Evolutionary conservation across 2,113 vertebrate species (phyloP).

Genomic region (Jaculus jaculus): DNA sequence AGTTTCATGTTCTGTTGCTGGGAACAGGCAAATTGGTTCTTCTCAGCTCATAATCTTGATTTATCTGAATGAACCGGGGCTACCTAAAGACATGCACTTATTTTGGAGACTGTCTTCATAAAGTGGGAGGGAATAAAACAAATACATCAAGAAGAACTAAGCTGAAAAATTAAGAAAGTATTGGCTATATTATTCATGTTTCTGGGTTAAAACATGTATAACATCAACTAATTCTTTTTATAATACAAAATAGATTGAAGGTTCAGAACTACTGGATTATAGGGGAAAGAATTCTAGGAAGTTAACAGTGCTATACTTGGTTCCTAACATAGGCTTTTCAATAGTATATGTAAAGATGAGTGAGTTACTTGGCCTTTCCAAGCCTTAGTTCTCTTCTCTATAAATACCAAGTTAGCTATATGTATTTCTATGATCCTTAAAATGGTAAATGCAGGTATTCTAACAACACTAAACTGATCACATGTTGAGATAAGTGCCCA

Average conservation of each 20-base stretch:
- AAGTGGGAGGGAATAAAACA: neutral
- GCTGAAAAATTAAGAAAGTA: neutral
- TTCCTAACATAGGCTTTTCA: neutral
- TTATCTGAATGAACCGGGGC: neutral
- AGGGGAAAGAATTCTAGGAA: neutral
- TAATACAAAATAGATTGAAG: constrained; percentile 17
- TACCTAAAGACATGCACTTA: neutral
- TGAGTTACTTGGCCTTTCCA: neutral
- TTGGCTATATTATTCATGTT: neutral
- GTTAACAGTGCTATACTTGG: neutral
- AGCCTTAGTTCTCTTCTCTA: neutral
- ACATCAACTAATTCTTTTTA: neutral
- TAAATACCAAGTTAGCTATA: neutral
- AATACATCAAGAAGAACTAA: neutral
- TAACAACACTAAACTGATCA: neutral
- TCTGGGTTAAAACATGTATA: neutral
- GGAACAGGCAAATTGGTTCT: neutral
- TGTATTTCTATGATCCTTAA: neutral
- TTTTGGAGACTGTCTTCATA: neutral
- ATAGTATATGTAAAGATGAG: neutral
- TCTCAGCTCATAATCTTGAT: neutral
- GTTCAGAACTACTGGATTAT: neutral
- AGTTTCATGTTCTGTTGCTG: neutral
- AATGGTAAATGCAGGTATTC: neutral
- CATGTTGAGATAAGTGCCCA: constrained; percentile 24